These are phyloP conservation scores for Spheniscus humboldti DNA, from an alignment of 2,797 vertebrate species.

Conservation along the genomic window DNA sequence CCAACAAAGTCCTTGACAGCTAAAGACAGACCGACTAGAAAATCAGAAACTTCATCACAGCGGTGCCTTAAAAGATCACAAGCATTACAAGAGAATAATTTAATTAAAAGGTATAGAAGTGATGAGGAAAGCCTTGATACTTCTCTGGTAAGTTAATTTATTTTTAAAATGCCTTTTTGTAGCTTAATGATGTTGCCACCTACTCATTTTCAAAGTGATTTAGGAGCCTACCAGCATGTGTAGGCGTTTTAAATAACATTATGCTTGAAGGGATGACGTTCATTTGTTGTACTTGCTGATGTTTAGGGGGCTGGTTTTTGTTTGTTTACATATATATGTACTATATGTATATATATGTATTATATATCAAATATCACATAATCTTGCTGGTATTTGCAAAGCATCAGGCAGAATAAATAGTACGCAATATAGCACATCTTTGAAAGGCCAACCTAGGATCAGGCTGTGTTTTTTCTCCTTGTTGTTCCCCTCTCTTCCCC, in stretches of 20 bases:
- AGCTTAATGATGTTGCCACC: not conserved
- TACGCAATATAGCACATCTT: not conserved
- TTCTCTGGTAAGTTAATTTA: slow-evolving; percentile 62
- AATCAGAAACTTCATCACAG: slow-evolving; percentile 52
- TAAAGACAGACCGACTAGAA: slow-evolving; percentile 1
- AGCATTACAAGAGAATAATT: slow-evolving; percentile 10
- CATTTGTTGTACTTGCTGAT: not conserved
- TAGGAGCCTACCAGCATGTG: not conserved
- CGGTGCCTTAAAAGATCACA: slow-evolving; percentile 75
- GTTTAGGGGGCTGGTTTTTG: not conserved
- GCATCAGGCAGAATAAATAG: not conserved
- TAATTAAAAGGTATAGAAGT: slow-evolving; percentile 65
- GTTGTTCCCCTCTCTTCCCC: not conserved
- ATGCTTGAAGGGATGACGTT: not conserved
- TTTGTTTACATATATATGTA: not conserved
- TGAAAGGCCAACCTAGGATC: not conserved
- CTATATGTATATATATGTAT: too few relatives aligned
- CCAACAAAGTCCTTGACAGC: not conserved
- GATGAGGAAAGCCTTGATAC: slow-evolving; percentile 39
- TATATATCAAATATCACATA: not conserved
- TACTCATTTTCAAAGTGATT: not conserved
- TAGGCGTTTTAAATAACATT: not conserved
- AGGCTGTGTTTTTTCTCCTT: not conserved
- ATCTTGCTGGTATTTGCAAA: not conserved
- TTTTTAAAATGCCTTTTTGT: not conserved